Percentiles rank a stretch among this genome's conserved stretches.
Conservation (phyloP, 2,113 vertebrate genomes). For the Gopherus flavomarginatus region DNA sequence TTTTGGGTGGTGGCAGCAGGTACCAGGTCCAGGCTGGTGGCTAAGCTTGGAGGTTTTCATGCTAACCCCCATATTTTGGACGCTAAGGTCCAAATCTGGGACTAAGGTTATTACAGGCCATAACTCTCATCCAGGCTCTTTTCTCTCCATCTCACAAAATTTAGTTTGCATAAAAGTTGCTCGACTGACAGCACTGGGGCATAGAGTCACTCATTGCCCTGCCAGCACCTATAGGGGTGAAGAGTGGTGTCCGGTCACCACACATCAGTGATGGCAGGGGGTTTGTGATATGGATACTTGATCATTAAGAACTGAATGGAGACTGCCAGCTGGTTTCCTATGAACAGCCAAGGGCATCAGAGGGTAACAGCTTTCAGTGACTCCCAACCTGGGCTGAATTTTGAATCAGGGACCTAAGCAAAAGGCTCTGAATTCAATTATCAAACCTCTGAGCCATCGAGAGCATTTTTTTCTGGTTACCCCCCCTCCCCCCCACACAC, state of each 20-base stretch:
- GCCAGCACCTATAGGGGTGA: background rate
- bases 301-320: background rate
- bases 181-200: background rate
- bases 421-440: background rate
- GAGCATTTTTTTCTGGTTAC: fast-evolving
- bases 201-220: background rate
- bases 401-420: background rate
- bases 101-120: too few species aligned
- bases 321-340: background rate
- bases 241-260: background rate
- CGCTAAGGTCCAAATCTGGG: too few species aligned
- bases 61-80: too few species aligned
- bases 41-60: too few species aligned
- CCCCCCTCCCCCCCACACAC: too few species aligned
- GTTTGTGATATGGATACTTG: background rate
- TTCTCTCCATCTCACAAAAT: background rate
- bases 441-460: background rate
- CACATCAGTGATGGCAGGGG: background rate
- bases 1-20: too few species aligned
- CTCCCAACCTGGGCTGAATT: background rate
- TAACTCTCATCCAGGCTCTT: background rate
- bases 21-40: too few species aligned
- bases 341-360: fast-evolving
- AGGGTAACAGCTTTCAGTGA: background rate
- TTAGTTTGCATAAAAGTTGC: background rate